A percentile compares a stretch with the other conserved stretches of the same genome.
phyloP scores from a whole-genome alignment of 2,797 vertebrate species.

The Ammospiza maritima region DNA sequence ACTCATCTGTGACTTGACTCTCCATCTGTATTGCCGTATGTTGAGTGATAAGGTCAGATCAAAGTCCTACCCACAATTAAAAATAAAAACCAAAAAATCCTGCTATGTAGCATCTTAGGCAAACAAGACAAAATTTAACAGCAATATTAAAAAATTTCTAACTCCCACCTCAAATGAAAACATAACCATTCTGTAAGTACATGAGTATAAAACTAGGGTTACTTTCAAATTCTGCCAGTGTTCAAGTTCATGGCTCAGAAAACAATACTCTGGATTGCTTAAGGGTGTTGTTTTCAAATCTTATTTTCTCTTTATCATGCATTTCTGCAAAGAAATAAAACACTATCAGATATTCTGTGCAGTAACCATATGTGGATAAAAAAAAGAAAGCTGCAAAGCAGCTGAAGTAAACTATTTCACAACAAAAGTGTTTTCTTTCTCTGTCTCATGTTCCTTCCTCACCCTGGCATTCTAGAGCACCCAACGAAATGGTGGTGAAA shows the following conservation, averaged over 20 bases:
- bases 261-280: neutral
- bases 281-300: neutral
- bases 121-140: neutral
- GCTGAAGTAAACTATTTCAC: neutral
- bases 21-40: slow-evolving; percentile 46
- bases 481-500: neutral
- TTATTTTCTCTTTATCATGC: neutral
- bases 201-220: neutral
- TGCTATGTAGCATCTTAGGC: neutral
- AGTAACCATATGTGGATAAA: neutral
- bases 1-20: slow-evolving; percentile 9
- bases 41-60: slow-evolving; percentile 5
- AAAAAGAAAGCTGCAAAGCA: neutral
- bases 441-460: neutral
- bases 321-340: neutral
- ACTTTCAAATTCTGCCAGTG: neutral
- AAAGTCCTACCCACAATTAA: neutral
- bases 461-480: neutral
- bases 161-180: neutral
- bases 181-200: neutral
- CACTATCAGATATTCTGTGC: neutral
- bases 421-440: neutral
- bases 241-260: neutral
- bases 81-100: neutral
- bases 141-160: neutral